Evolutionary conservation across 2,797 vertebrate species (phyloP).

Genomic region (Tapera naevia): DNA sequence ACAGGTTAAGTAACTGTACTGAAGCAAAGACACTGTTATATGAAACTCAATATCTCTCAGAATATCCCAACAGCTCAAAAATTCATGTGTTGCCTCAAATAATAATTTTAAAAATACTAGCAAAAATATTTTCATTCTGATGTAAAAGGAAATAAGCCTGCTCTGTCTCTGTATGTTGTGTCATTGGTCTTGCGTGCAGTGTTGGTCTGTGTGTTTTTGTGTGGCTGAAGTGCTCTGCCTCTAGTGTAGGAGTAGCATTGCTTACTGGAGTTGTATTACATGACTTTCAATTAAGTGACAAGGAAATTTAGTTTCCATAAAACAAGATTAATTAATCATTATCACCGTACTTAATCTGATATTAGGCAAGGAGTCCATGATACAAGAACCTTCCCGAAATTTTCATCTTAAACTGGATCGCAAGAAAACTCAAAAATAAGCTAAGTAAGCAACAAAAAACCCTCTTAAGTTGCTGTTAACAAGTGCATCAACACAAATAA

Average conservation of each 20-base stretch:
- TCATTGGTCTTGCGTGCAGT: no score
- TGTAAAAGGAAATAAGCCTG: background rate
- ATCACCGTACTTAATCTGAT: background rate
- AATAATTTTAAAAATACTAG: background rate
- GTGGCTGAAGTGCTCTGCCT: no score
- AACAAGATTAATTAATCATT: background rate
- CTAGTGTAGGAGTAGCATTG: no score
- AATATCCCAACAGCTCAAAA: background rate
- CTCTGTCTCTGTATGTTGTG: no score
- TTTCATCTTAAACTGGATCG: background rate
- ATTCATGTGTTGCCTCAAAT: background rate
- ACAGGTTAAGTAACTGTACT: background rate
- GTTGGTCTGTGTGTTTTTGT: no score
- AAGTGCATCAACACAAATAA: background rate
- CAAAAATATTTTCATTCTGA: background rate
- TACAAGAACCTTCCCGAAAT: background rate
- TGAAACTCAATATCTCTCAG: background rate
- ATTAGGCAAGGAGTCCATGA: background rate
- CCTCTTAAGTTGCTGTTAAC: background rate
- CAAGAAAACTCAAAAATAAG: background rate
- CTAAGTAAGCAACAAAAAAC: rapidly evolving
- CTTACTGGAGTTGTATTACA: background rate
- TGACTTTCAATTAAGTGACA: background rate
- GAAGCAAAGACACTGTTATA: background rate
- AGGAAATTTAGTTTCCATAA: background rate